phyloP scores from a whole-genome alignment of 2,888 invertebrate genomes.

The Empis stercorea region DNA sequence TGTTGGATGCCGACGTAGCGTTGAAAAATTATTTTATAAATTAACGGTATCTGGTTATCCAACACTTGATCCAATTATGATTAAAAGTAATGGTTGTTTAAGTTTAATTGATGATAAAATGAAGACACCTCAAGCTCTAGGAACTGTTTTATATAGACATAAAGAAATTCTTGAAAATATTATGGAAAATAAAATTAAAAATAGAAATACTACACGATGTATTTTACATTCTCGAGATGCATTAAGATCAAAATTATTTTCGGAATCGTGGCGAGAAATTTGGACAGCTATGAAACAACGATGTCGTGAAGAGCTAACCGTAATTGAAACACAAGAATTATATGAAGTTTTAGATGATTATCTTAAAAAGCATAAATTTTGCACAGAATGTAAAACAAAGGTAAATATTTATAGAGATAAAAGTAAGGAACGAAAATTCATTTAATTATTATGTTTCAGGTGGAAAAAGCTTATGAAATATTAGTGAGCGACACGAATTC shows the following conservation, averaged over 20 bases:
- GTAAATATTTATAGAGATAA: conserved; percentile 46
- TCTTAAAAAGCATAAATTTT: conserved; percentile 85
- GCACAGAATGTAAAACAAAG: conserved; percentile 86
- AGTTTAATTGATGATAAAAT: conserved; percentile 70
- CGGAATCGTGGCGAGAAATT: conserved; percentile 66
- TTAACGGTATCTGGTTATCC: conserved; percentile 72
- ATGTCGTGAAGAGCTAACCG: conserved; percentile 71
- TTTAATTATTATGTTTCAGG: conserved; percentile 30
- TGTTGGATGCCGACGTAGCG: conserved; percentile 86
- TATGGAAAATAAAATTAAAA: conserved; percentile 66
- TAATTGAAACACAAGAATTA: conserved; percentile 73
- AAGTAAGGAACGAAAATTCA: background rate
- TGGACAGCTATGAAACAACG: conserved; percentile 75
- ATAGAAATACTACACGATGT: conserved; percentile 82
- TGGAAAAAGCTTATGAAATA: conserved; percentile 68
- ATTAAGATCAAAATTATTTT: conserved; percentile 59
- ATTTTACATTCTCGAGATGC: conserved; percentile 81
- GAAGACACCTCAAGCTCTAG: conserved; percentile 65
- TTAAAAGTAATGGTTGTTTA: conserved; percentile 62
- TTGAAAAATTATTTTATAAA: conserved; percentile 78
- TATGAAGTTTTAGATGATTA: conserved; percentile 81
- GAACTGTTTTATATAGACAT: conserved; percentile 75
- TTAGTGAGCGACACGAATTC: conserved; percentile 74
- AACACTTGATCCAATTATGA: conserved; percentile 73
- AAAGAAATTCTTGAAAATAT: conserved; percentile 65